Percentiles rank a stretch among this genome's conserved stretches.
Evolutionary conservation across 2,113 vertebrate species (phyloP).

Genomic region (Chionodraco myersi): DNA sequence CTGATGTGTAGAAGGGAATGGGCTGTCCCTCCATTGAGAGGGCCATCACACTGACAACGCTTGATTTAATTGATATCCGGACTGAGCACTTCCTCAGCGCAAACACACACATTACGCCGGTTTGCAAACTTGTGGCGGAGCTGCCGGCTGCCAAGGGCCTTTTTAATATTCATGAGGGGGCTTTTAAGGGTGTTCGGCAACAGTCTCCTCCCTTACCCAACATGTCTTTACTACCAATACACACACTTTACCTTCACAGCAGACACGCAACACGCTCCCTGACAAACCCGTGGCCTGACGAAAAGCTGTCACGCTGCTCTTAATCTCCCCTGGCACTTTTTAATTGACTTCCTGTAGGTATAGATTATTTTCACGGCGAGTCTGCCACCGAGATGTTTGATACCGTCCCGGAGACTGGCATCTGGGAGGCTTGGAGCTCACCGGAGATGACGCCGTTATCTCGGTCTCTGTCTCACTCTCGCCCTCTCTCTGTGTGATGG

Average conservation of each 20-base stretch:
- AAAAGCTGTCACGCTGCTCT: slow-evolving; percentile 88
- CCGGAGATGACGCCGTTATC: slow-evolving; percentile 62
- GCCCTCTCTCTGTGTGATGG: slow-evolving; percentile 62
- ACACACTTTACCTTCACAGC: slow-evolving; percentile 63
- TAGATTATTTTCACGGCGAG: slow-evolving; percentile 91
- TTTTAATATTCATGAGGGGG: slow-evolving; percentile 81
- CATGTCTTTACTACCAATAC: slow-evolving; percentile 67
- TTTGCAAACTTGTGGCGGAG: slow-evolving; percentile 91
- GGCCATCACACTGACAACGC: slow-evolving; percentile 90
- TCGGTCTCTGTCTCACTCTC: slow-evolving; percentile 40
- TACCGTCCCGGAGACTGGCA: slow-evolving; percentile 78
- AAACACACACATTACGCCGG: slow-evolving; percentile 94
- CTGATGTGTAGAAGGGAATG: slow-evolving; percentile 89
- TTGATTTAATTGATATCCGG: slow-evolving; percentile 95
- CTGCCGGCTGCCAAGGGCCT: slow-evolving; percentile 70
- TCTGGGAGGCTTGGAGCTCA: slow-evolving; percentile 73
- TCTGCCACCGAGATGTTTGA: slow-evolving; percentile 81
- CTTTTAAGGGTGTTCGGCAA: slow-evolving; percentile 76
- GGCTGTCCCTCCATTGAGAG: slow-evolving; percentile 96
- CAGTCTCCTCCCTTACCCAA: slow-evolving; percentile 47
- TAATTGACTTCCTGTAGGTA: slow-evolving; percentile 96
- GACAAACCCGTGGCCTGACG: slow-evolving; percentile 80
- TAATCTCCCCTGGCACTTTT: slow-evolving; percentile 94
- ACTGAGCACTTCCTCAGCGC: slow-evolving; percentile 88
- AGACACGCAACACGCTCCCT: slow-evolving; percentile 43